Base-by-base conservation (phyloP, 2,797 vertebrate species). In the Onychomys leucogaster region DNA sequence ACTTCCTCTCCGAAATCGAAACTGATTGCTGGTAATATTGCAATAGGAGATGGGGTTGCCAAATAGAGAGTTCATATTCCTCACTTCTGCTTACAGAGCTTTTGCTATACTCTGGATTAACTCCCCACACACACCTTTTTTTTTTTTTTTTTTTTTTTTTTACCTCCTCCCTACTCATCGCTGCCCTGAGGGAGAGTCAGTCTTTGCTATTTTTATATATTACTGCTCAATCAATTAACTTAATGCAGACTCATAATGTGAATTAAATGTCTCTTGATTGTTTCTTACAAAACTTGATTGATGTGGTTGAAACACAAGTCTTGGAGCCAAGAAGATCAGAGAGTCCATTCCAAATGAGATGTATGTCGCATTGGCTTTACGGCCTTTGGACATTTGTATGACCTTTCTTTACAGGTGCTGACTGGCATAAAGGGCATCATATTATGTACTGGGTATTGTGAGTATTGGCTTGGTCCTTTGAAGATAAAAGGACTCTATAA, bases 401-500 rank as follows among this genome's bases (percentile, higher is more conserved):
- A 96, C 95, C 77, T 96, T 93, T 96, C 82, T 83, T 95, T 96
- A 90, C 83, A 94, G 80, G 73, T 75, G 32, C 77, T 95, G 52
- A 69, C 57, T 97, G 91, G 78, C 84, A 82, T 96, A 93, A 89
- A 90, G 97, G 82, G 69, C 57, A 71, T 84, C 81, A 88, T 93
- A 85, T 71, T 96, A 75, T 95, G 25, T 94, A 78, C 43, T 86
- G 63, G 46, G 52, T 94, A 97, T 94, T 95, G 61, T 97, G 85
- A 93, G 57, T 88, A 83, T 92, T 81, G 25, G 46, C 65, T 95
- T 95, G 57, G 82, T 83, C 75, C 80, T 97, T 96, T 97, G 94
- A 96, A 97, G 88, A 96, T 95, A 78, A 97, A 97, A 97, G 91
- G 32, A 55, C 73, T 95, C 94, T 94, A 55, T 91, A 96, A 97